Evolutionary conservation across 2,888 invertebrate species (phyloP), one percentile per base, ranked within the genome.

Genomic region (Drosophila nr. perissopoda): DNA sequence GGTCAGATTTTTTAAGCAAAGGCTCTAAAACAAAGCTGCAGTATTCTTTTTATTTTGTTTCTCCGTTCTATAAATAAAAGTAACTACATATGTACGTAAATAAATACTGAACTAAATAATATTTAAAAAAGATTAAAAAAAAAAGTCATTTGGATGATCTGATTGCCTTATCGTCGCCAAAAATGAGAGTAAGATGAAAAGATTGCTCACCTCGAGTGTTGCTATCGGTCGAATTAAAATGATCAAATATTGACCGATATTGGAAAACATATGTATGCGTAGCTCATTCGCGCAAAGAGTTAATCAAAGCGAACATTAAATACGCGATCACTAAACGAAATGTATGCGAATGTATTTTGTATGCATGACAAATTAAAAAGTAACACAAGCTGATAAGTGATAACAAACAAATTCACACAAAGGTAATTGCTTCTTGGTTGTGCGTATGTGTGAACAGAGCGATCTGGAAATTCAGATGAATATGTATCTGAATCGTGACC

Each of bases 201-300:
- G 48, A 53, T 60, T 68, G 11, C 48, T 31, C 40, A 59, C 51
- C 29, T 62, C 36, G 34, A 36, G 42, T 57, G 33, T n/a, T 42
- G 65, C 31, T 69, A 70, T 62, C 69, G 8, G 18, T 45, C 42
- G 31, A 11, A 64, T 54, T 58, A 59, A 56, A 49, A 56, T 59
- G 61, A 79, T 70, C 60, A 79, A 48, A 75, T 59, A 59, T 64
- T 78, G 78, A 78, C 74, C 76, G 76, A 78, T 77, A 62, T 61
- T 27, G 53, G 7, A 8, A 31, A 11, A 4, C 13, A 16, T 10
- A 33, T 25, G 36, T 31, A 59, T 42, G 49, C 31, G 38, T 38
- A 21, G 40, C 13, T 7, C 25, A 34, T 36, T 11, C 45, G n/a
- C 42, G 48, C 33, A 48, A 29, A 29, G 13, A 48, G 61, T 27